Evolutionary conservation across 2,797 vertebrate genomes (phyloP).

Genomic region (Mormyrops boulengeri): DNA sequence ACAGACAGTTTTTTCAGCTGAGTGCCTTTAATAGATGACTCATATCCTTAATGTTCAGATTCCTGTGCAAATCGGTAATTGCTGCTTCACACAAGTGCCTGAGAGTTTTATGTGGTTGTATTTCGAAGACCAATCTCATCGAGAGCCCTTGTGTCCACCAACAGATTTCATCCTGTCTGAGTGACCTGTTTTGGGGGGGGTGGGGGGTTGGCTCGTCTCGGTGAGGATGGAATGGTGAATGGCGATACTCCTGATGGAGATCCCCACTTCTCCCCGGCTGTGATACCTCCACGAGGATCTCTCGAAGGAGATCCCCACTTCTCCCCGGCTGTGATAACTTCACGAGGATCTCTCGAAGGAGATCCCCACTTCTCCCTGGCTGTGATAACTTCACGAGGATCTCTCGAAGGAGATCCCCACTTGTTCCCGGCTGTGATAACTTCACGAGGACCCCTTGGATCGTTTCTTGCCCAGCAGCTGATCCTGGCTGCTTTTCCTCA

Average conservation of each 20-base stretch:
- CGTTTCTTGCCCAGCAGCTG: slow-evolving; percentile 12
- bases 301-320: too few relatives aligned
- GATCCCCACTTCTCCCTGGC: too few relatives aligned
- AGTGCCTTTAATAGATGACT: slow-evolving; percentile 13
- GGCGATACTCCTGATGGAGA: slow-evolving; percentile 10
- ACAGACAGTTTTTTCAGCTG: slow-evolving; percentile 1
- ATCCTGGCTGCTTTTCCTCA: not conserved
- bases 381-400: slow-evolving; percentile 9
- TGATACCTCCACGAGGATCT: slow-evolving; percentile 11
- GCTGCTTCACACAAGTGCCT: not conserved
- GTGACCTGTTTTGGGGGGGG: slow-evolving; percentile 38
- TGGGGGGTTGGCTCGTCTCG: slow-evolving; percentile 24
- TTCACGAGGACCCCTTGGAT: slow-evolving; percentile 10
- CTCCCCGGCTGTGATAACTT: not conserved
- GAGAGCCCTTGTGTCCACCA: slow-evolving; percentile 36
- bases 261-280: not conserved
- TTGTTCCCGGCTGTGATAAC: not conserved
- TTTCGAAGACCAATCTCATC: slow-evolving; percentile 30
- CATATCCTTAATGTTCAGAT: slow-evolving; percentile 15
- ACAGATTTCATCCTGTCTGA: slow-evolving; percentile 44
- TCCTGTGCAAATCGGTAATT: slow-evolving; percentile 12
- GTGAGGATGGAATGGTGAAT: not conserved
- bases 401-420: not conserved
- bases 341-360: slow-evolving; percentile 9
- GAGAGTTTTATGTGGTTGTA: slow-evolving; percentile 2